These are phyloP conservation scores for Amblyopsis rosae DNA, from an alignment of 2,113 vertebrate genomes.

Conservation along the genomic window DNA sequence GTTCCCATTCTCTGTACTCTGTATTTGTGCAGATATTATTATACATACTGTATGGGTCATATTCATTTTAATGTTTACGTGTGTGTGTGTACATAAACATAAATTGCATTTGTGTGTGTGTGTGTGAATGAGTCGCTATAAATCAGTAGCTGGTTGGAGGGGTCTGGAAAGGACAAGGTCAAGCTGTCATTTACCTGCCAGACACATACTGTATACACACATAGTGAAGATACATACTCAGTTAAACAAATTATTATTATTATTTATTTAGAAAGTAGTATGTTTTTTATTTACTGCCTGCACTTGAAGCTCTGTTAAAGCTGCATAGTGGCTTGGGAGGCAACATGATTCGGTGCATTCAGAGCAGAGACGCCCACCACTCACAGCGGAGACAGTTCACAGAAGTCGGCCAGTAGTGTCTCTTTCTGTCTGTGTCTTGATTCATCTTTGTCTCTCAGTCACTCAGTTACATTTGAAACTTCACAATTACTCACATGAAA, in stretches of 20 bases:
- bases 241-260: background rate
- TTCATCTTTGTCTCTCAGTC: background rate
- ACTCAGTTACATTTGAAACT: slow-evolving; percentile 12
- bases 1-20: background rate
- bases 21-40: background rate
- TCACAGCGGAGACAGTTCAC: too few species aligned
- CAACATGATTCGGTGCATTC: too few species aligned
- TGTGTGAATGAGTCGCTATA: slow-evolving; percentile 10
- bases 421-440: background rate
- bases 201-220: background rate
- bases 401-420: background rate
- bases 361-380: too few species aligned
- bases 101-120: background rate
- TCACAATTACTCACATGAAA: slow-evolving; percentile 1
- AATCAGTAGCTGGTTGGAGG: slow-evolving; percentile 23
- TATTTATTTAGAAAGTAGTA: background rate
- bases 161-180: slow-evolving; percentile 50
- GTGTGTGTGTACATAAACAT: background rate
- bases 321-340: too few species aligned
- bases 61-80: background rate
- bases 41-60: too few species aligned
- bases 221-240: background rate
- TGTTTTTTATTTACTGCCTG: too few species aligned
- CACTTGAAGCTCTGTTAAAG: background rate
- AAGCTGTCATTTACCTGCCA: slow-evolving; percentile 26